Evolutionary conservation across 2,113 vertebrate species (phyloP), one percentile per base, ranked within the genome.

Genomic region (Rhinichthys klamathensis): DNA sequence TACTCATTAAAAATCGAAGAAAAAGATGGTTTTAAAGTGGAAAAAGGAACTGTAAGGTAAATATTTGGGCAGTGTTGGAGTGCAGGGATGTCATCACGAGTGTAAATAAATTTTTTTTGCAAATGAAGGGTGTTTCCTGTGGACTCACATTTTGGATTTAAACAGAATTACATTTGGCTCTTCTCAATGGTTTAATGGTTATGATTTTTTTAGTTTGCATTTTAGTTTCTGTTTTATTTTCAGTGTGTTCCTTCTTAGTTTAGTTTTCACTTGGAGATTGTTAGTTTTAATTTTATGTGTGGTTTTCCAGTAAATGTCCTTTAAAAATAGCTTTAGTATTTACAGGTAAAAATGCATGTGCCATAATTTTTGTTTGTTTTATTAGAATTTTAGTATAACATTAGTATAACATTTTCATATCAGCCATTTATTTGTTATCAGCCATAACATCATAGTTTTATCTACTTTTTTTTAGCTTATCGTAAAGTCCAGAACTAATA

Each of bases 11-110:
- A 74, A 74, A 27, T 49, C 46, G 4, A 54, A 54, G 73, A 51
- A 54, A 11, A 2, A 73, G 70, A 73, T 73, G 23, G 23, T 73
- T 73, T 56, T 63, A 21, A 13, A 12, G 12, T 78, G 7, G 16
- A 38, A 85, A 58, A 58, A 32, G 77, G 56, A 38, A 38, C 46
- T 6, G 51, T 27, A 58, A 41, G 13, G 3, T 56, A 41, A 78
- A 69, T 41, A 84, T 25, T 54, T 38, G n/a, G n/a, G 11, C 3
- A 18, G n/a, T 46, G 32, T 69, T 69, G 21, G 27, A 49, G 61
- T n/a, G 41, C 18, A 58, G 75, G 61, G 51, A 58, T 27, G 84
- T 72, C 69, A 72, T 85, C 32, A 23, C 2, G 18, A 60, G 32
- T 60, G 1, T 54, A 18, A 27, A 77, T 25, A 67, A 1, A 1